Percentiles rank a stretch among this genome's conserved stretches.
Conservation (phyloP, 1,140 invertebrate genomes). For the Hypothenemus hampei region DNA sequence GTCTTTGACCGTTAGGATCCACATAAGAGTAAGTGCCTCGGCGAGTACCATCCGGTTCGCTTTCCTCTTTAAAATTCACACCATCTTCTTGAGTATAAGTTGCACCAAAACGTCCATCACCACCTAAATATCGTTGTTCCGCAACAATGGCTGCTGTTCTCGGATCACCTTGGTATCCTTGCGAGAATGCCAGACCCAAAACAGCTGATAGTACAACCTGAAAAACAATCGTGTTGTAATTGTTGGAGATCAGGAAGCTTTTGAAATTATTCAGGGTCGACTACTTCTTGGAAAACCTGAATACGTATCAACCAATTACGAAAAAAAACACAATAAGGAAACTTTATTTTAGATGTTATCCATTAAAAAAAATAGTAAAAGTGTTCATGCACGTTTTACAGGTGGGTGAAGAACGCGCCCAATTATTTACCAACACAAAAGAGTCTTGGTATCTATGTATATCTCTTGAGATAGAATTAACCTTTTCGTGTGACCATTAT, state of each 20-base stretch:
- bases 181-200: constrained; percentile 8
- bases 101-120: constrained; percentile 77
- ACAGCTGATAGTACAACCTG: constrained; percentile 13
- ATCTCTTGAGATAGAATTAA: too few relatives aligned
- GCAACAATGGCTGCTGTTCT: constrained; percentile 74
- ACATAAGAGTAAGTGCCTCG: constrained; percentile 81
- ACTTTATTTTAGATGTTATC: neutral
- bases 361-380: neutral
- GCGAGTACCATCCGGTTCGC: constrained; percentile 74
- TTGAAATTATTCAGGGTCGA: neutral
- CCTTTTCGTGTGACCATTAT: too few relatives aligned
- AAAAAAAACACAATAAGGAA: neutral
- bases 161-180: constrained; percentile 57
- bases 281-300: neutral
- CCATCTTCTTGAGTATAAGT: constrained; percentile 83
- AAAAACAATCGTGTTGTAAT: constrained; percentile 1
- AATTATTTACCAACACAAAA: too few relatives aligned
- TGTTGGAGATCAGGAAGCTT: neutral
- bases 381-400: neutral
- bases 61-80: constrained; percentile 84
- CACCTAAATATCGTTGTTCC: constrained; percentile 72
- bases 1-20: constrained; percentile 72
- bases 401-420: neutral
- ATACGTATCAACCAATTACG: neutral
- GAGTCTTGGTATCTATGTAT: too few relatives aligned